Percentiles rank a stretch among this genome's conserved stretches.
Evolutionary conservation across 2,113 vertebrate genomes (phyloP).

Genomic region (Ivindomyrus marchei): DNA sequence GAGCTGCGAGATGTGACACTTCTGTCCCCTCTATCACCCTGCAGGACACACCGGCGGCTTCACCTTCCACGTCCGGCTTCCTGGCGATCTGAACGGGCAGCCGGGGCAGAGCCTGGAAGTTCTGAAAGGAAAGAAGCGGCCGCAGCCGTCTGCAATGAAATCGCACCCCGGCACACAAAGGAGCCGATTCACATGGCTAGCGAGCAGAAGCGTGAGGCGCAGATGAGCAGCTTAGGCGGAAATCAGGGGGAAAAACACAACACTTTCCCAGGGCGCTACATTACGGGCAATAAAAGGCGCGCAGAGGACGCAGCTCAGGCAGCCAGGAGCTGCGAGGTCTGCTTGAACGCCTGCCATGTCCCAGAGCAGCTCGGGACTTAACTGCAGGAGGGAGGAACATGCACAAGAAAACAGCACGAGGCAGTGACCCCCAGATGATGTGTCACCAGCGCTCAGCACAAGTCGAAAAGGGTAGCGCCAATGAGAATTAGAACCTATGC

Average conservation of each 20-base stretch:
- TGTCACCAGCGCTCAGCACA: not conserved
- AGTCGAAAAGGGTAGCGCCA: not conserved
- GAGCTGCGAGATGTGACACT: not conserved
- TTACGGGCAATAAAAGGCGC: not conserved
- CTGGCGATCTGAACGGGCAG: constrained; percentile 55
- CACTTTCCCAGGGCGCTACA: constrained; percentile 4
- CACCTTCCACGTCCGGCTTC: constrained; percentile 56
- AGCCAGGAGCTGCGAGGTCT: not conserved
- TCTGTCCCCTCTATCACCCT: not conserved
- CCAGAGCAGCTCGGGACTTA: not conserved
- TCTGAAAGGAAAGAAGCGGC: constrained; percentile 45
- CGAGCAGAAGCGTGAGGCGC: not conserved
- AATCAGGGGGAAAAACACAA: not conserved
- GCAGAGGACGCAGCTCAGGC: not conserved
- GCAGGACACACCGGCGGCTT: not conserved
- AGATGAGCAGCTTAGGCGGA: not conserved
- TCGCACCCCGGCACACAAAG: not conserved
- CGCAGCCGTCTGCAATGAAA: not conserved
- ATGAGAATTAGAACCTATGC: not conserved
- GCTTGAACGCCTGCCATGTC: not conserved
- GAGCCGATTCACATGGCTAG: not conserved
- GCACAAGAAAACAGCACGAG: not conserved
- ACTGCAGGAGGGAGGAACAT: not conserved
- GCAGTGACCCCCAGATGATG: not conserved
- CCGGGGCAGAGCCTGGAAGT: constrained; percentile 69